Percentiles rank a stretch among this genome's conserved stretches.
phyloP scores from a whole-genome alignment of 2,888 invertebrate genomes.

The Mythimna ferrago region DNA sequence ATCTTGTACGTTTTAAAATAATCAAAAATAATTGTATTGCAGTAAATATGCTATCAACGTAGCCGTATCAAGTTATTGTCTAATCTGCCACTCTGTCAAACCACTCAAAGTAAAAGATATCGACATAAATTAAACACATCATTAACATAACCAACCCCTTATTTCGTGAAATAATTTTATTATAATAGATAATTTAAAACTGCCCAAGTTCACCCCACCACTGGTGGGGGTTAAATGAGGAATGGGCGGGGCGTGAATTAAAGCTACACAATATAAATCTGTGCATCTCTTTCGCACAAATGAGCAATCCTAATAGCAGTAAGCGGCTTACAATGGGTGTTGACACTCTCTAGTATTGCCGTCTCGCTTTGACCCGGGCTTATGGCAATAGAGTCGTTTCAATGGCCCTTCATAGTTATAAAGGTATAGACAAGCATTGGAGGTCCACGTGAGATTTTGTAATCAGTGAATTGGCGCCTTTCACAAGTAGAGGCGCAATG shows the following conservation, averaged over 20 bases:
- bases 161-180: constrained; percentile 90
- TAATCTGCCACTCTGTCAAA: constrained; percentile 61
- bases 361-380: constrained; percentile 78
- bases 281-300: constrained; percentile 85
- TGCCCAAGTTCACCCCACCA: constrained; percentile 88
- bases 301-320: constrained; percentile 88
- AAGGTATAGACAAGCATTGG: constrained; percentile 81
- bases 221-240: constrained; percentile 82
- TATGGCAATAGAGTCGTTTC: constrained; percentile 80
- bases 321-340: constrained; percentile 89
- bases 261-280: constrained; percentile 81
- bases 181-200: constrained; percentile 91
- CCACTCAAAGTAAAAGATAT: constrained; percentile 76
- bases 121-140: constrained; percentile 88
- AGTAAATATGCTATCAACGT: constrained; percentile 15
- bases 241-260: constrained; percentile 84
- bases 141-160: constrained; percentile 90
- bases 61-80: constrained; percentile 27
- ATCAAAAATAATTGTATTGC: background rate
- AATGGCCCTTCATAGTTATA: constrained; percentile 85
- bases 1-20: background rate
- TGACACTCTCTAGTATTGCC: constrained; percentile 75
- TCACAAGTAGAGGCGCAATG: constrained; percentile 86
- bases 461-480: constrained; percentile 90
- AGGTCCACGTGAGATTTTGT: constrained; percentile 90